Conservation (phyloP, 2,797 vertebrate genomes). For the Falco cherrug region DNA sequence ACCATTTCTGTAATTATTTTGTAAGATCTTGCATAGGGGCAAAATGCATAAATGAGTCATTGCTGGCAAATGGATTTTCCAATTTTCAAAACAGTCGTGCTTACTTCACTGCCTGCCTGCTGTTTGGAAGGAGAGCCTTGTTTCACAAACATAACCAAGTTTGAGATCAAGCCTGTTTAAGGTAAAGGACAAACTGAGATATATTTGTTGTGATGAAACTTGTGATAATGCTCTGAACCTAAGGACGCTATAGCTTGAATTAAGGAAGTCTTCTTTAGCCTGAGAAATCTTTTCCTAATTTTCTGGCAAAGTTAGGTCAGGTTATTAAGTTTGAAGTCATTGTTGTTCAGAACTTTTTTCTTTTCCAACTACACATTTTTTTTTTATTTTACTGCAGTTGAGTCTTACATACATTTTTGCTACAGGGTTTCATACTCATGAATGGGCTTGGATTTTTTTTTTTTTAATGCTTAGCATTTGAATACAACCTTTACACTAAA, state of each 20-base stretch:
- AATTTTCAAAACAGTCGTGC: neutral
- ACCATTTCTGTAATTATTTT: neutral
- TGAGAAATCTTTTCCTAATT: neutral
- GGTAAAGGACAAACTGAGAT: neutral
- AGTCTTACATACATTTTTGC: neutral
- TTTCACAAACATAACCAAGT: neutral
- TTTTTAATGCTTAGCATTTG: neutral
- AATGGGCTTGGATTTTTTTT: neutral
- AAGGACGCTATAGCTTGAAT: neutral
- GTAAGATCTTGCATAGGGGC: rapidly evolving
- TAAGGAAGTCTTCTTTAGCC: neutral
- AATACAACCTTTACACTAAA: neutral
- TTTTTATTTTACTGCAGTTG: neutral
- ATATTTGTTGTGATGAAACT: neutral
- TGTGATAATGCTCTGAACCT: neutral
- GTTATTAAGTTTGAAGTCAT: neutral
- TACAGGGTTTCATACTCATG: neutral
- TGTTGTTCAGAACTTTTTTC: neutral
- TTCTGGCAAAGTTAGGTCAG: neutral
- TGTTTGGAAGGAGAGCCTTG: neutral
- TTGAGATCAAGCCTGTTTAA: neutral
- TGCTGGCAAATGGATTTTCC: neutral
- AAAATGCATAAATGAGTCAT: neutral
- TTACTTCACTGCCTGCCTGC: neutral
- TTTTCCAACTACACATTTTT: neutral